These are phyloP conservation scores for Drosophila ochracea DNA, from an alignment of 2,888 invertebrate species.

Conservation along the genomic window DNA sequence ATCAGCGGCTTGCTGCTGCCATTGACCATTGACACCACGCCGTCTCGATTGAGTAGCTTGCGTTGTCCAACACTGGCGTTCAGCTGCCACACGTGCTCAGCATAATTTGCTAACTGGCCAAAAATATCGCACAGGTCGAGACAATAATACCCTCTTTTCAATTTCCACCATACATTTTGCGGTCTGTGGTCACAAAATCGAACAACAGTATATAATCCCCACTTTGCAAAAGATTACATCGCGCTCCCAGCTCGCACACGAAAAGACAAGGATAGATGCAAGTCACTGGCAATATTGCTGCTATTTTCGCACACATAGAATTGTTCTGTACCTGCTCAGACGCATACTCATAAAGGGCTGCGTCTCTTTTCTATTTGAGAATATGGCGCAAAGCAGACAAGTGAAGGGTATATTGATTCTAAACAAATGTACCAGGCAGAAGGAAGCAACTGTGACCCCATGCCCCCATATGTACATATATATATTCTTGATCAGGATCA, in stretches of 20 bases:
- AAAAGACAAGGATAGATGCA: not conserved
- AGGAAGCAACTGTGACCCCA: too few species aligned
- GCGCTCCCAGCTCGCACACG: not conserved
- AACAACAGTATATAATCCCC: not conserved
- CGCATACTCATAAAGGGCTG: not conserved
- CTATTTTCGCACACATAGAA: not conserved
- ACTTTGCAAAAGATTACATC: not conserved
- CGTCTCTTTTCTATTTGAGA: not conserved
- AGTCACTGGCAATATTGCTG: not conserved
- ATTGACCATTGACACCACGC: slow-evolving; percentile 58
- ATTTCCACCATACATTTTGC: not conserved
- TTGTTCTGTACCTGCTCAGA: not conserved
- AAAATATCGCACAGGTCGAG: slow-evolving; percentile 70
- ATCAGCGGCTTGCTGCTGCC: slow-evolving; percentile 53
- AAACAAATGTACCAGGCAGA: too few species aligned
- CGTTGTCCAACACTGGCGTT: slow-evolving; percentile 49
- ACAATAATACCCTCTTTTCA: not conserved
- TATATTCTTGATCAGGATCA: too few species aligned
- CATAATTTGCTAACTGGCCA: slow-evolving; percentile 73
- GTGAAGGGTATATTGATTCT: too few species aligned
- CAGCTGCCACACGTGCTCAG: slow-evolving; percentile 40
- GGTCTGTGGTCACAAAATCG: not conserved
- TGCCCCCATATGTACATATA: too few species aligned
- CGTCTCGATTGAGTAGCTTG: slow-evolving; percentile 56
- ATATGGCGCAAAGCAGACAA: not conserved